A percentile compares a stretch with the other conserved stretches of the same genome.
Conservation (phyloP, 2,888 invertebrate genomes). For the Mythimna lalbum region DNA sequence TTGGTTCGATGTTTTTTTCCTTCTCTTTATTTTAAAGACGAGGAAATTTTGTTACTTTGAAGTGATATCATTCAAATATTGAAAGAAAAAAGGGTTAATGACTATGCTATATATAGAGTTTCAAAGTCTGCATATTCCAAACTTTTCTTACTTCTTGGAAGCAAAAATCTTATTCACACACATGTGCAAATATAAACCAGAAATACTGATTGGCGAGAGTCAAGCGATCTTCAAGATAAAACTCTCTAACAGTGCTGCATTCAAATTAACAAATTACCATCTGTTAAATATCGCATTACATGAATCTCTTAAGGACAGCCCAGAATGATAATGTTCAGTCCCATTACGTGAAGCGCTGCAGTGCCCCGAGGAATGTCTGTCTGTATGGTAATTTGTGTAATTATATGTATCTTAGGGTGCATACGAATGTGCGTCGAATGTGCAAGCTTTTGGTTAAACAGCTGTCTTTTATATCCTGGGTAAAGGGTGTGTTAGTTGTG, state of each 20-base stretch:
- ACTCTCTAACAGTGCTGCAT: slow-evolving; percentile 57
- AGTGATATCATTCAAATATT: neutral
- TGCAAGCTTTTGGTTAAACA: slow-evolving; percentile 30
- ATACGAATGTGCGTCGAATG: slow-evolving; percentile 39
- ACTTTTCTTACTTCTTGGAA: neutral
- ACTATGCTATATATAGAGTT: too few species aligned
- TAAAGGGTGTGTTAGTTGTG: neutral
- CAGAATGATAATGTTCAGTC: slow-evolving; percentile 59
- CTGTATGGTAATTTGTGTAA: slow-evolving; percentile 60
- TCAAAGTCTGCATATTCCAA: neutral
- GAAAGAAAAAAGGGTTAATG: too few species aligned
- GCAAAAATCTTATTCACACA: neutral
- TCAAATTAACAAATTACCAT: slow-evolving; percentile 64
- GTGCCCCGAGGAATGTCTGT: slow-evolving; percentile 58
- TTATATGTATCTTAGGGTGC: slow-evolving; percentile 56
- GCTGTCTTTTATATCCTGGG: slow-evolving; percentile 11
- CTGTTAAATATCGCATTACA: slow-evolving; percentile 65
- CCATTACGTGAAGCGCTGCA: slow-evolving; percentile 58
- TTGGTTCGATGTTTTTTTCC: slow-evolving; percentile 10
- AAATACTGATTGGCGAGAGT: slow-evolving; percentile 58
- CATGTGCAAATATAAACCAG: slow-evolving; percentile 27
- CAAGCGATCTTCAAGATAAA: slow-evolving; percentile 51
- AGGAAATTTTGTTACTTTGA: slow-evolving; percentile 2
- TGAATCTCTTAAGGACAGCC: slow-evolving; percentile 58
- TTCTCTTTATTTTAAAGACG: neutral